Conservation (phyloP, 2,888 invertebrate genomes). For the Pollenia griseotomentosa region DNA sequence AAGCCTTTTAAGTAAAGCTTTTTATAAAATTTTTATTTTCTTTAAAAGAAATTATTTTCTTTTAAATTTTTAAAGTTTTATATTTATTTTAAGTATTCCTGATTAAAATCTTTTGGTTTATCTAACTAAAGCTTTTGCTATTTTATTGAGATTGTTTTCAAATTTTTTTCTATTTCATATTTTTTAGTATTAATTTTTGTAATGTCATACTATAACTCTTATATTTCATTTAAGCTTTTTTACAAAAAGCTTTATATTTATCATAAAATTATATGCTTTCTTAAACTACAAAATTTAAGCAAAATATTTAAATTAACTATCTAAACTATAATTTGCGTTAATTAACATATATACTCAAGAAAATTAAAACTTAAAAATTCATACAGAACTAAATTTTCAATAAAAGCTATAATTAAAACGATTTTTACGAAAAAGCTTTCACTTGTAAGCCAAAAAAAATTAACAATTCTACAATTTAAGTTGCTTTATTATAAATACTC, state of each 20-base stretch:
- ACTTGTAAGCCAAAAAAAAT: slow-evolving; percentile 15
- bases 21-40: no score
- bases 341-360: slow-evolving; percentile 36
- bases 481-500: slow-evolving; percentile 54
- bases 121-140: no score
- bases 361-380: not conserved
- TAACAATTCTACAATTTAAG: slow-evolving; percentile 39
- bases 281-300: not conserved
- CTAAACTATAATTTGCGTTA: slow-evolving; percentile 49
- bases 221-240: not conserved
- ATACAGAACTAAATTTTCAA: slow-evolving; percentile 10
- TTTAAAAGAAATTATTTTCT: no score
- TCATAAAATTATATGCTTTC: slow-evolving; percentile 10
- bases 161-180: no score
- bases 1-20: no score
- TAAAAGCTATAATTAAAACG: slow-evolving; percentile 9
- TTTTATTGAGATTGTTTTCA: no score
- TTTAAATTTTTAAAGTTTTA: no score
- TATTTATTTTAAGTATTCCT: no score
- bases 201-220: no score
- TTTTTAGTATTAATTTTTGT: no score
- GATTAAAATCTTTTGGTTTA: no score
- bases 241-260: slow-evolving; percentile 25
- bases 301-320: slow-evolving; percentile 3
- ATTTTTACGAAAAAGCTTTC: slow-evolving; percentile 19